These are phyloP conservation scores for Rachycentron canadum DNA, from an alignment of 2,797 vertebrate species.

Conservation along the genomic window DNA sequence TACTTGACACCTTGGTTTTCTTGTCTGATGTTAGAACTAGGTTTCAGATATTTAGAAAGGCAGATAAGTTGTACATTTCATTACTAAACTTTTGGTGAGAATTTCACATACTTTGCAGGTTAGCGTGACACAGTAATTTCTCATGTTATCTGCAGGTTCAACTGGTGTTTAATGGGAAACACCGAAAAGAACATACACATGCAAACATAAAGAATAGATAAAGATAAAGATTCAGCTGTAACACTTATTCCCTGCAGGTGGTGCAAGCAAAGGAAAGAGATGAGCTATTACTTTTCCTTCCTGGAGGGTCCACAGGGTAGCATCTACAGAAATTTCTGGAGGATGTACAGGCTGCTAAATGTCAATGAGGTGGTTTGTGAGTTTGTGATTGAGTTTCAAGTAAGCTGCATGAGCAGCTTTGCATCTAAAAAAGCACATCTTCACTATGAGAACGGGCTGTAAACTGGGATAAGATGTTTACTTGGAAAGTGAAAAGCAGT, in stretches of 20 bases:
- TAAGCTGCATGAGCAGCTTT: constrained; percentile 7
- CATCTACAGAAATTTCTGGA: constrained; percentile 21
- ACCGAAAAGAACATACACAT: not conserved
- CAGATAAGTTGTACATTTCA: not conserved
- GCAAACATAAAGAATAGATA: not conserved
- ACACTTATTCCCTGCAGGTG: constrained; percentile 15
- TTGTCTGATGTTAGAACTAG: not conserved
- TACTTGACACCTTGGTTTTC: not conserved
- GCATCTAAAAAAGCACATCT: constrained; percentile 11
- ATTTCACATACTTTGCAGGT: not conserved
- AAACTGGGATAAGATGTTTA: constrained; percentile 51
- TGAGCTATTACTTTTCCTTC: constrained; percentile 16
- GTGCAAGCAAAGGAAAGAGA: not conserved
- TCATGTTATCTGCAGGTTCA: not conserved
- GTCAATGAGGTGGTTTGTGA: constrained; percentile 42
- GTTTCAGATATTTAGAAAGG: not conserved
- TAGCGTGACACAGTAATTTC: not conserved
- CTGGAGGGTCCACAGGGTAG: constrained; percentile 10
- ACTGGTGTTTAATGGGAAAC: constrained; percentile 4
- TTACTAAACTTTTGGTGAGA: not conserved
- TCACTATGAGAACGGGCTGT: constrained; percentile 21
- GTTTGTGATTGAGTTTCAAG: constrained; percentile 32
- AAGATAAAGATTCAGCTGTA: constrained; percentile 1
- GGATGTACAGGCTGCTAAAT: constrained; percentile 29
- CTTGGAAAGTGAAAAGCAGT: constrained; percentile 40